phyloP scores from a whole-genome alignment of 1,140 invertebrate genomes.

The Cydia strobilella region DNA sequence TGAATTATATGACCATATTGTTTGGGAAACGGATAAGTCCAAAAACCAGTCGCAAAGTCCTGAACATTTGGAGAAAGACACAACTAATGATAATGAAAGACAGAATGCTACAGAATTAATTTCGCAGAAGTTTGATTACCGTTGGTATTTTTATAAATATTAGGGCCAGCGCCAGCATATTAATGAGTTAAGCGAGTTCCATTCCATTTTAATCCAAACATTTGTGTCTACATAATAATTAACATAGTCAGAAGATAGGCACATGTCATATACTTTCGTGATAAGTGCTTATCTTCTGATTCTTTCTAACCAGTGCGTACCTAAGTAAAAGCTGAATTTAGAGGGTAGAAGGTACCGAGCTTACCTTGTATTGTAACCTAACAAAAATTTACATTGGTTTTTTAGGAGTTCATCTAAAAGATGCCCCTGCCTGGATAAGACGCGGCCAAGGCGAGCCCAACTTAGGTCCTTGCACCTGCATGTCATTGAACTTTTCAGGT shows the following conservation, averaged over 20 bases:
- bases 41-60: background rate
- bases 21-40: background rate
- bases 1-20: background rate
- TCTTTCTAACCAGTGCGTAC: no score
- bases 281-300: no score
- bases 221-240: no score
- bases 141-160: constrained; percentile 34
- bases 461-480: constrained; percentile 30
- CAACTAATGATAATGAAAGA: background rate
- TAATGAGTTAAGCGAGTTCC: background rate
- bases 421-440: constrained; percentile 41
- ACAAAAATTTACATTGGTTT: background rate
- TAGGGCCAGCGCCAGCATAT: no score
- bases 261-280: background rate
- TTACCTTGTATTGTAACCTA: no score
- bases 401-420: constrained; percentile 37
- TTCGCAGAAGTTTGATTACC: constrained; percentile 40
- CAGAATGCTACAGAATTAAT: background rate
- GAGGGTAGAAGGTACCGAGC: no score
- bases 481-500: background rate
- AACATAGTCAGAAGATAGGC: no score
- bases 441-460: constrained; percentile 38
- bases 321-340: no score
- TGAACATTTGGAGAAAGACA: background rate
- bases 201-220: background rate